These are phyloP conservation scores for Rhimphoctona megacephalus DNA, from an alignment of 2,888 invertebrate species.

Conservation along the genomic window DNA sequence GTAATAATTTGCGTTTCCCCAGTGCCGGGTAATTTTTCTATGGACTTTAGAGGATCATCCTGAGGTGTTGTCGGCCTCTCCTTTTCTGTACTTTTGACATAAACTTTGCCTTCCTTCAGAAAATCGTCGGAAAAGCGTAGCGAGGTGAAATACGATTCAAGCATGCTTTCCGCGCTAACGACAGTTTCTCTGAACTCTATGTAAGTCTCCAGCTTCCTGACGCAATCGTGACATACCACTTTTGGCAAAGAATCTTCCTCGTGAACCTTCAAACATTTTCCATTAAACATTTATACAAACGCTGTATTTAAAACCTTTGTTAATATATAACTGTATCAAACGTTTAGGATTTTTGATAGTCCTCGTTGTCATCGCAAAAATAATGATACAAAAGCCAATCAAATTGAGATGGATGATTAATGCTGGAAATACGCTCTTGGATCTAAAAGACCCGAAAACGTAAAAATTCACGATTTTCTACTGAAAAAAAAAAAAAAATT, in stretches of 20 bases:
- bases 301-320: neutral
- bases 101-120: slow-evolving; percentile 87
- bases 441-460: neutral
- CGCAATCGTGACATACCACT: slow-evolving; percentile 88
- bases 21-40: slow-evolving; percentile 74
- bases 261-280: slow-evolving; percentile 86
- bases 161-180: slow-evolving; percentile 88
- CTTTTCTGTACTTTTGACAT: slow-evolving; percentile 82
- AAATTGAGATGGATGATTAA: neutral
- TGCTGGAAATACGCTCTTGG: neutral
- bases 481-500: neutral
- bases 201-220: slow-evolving; percentile 88
- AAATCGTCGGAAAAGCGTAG: slow-evolving; percentile 87
- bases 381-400: neutral
- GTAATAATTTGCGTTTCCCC: slow-evolving; percentile 72
- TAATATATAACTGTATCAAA: neutral
- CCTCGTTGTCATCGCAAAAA: neutral
- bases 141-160: slow-evolving; percentile 89
- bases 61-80: slow-evolving; percentile 76
- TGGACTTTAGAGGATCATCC: slow-evolving; percentile 77
- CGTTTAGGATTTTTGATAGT: neutral
- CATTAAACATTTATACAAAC: slow-evolving; percentile 79
- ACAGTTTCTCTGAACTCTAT: slow-evolving; percentile 88
- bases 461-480: too few species aligned
- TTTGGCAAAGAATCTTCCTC: slow-evolving; percentile 90